Conservation (phyloP, 2,113 vertebrate species). For the Pygoscelis adeliae region DNA sequence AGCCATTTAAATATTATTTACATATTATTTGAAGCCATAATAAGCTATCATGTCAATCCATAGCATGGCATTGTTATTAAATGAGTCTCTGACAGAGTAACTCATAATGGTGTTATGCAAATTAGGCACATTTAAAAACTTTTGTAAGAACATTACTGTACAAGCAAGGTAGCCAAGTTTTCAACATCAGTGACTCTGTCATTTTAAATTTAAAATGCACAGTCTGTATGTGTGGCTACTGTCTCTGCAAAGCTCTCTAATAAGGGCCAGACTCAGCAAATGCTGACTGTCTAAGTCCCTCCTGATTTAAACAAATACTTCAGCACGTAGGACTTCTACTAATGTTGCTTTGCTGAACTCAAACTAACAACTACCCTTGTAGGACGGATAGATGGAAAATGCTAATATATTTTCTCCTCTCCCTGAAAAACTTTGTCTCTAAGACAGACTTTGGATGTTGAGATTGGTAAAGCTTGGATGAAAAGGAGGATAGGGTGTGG, state of each 20-base stretch:
- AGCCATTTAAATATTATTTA: constrained; percentile 73
- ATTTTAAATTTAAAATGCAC: constrained; percentile 11
- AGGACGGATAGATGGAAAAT: background rate
- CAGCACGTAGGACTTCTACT: background rate
- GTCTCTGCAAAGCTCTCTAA: background rate
- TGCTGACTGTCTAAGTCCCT: background rate
- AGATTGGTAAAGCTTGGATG: background rate
- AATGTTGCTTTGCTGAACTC: background rate
- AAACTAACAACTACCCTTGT: background rate
- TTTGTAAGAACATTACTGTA: background rate
- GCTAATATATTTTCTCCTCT: background rate
- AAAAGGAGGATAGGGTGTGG: background rate
- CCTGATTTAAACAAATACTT: background rate
- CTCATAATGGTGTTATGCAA: constrained; percentile 40
- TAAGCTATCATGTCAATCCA: constrained; percentile 34
- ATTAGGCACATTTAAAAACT: constrained; percentile 1
- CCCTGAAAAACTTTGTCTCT: background rate
- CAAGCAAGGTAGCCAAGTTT: background rate
- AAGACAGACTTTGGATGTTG: background rate
- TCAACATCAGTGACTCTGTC: background rate
- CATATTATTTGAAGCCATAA: constrained; percentile 65
- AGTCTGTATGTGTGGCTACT: background rate
- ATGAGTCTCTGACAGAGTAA: background rate
- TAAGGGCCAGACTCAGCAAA: background rate
- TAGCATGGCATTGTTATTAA: constrained; percentile 38